Evolutionary conservation across 2,888 invertebrate genomes (phyloP), one percentile per base, ranked within the genome.

Genomic region (Drosophila antonietae): DNA sequence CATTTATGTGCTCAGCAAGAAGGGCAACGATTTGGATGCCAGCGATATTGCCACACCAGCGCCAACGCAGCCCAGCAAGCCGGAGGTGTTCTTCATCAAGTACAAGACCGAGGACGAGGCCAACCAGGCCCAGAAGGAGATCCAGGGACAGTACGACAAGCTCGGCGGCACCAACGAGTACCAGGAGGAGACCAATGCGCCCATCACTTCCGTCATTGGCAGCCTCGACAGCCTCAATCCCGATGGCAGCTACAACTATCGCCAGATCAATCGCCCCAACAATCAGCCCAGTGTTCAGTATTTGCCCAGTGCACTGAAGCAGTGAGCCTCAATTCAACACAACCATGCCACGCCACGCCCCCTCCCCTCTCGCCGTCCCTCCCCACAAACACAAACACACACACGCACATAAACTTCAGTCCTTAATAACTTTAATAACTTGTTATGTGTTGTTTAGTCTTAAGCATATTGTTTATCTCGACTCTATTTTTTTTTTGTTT

Each of bases 41-140:
- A 78, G 78, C 7, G 89, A 91, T 28, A 91, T 93, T 81, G 92
- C 90, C 23, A 91, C 91, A 4, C 92, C 92, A 6, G 89, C 92
- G 2, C 93, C 93, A 44, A 89, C 91, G 3, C 87, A 90, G 69
- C 91, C 93, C 72, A 91, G 91, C 82, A 93, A 93, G 68, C 93
- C 93, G 3, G 93, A 93, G 75, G 92, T 93, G 3, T 93, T 92
- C 93, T 93, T 93, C 78, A 91, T 93, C 74, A 93, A 93, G 69
- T 93, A 93, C 84, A 93, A 91, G 77, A 92, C 92, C 46, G 90
- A 91, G 14, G 91, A 92, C 47, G 93, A 93, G 88, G 93, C 93
- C 9, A 75, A 84, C 44, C 91, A 91, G 74, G 93, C 93, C 2
- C 93, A 93, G 69, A 90, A 88, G 73, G 90, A 91, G 81, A 93